phyloP scores from a whole-genome alignment of 2,797 vertebrate species.

The Sebastes reedi region DNA sequence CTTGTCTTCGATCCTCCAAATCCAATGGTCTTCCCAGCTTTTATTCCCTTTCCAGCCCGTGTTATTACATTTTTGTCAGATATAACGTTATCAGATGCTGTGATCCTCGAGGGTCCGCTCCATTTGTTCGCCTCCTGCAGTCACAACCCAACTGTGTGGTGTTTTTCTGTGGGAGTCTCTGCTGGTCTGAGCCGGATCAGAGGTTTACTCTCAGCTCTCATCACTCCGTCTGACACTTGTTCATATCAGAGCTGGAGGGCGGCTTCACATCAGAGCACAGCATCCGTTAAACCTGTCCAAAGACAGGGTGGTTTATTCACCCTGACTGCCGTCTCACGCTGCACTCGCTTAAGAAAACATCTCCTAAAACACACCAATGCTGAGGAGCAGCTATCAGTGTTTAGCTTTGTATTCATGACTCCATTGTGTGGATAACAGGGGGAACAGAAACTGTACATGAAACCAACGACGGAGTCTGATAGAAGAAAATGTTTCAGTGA shows the following conservation, averaged over 20 bases:
- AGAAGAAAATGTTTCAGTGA: neutral
- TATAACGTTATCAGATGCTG: neutral
- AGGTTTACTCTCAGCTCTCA: constrained; percentile 2
- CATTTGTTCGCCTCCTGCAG: constrained; percentile 5
- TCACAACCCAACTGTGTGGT: neutral
- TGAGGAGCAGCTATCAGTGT: neutral
- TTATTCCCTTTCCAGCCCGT: neutral
- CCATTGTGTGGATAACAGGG: neutral
- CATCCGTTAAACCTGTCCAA: neutral
- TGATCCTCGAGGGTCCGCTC: neutral
- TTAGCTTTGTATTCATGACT: neutral
- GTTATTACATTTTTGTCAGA: neutral
- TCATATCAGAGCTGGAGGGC: constrained; percentile 28
- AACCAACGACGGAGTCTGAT: neutral
- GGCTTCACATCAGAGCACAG: neutral
- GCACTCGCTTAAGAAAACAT: neutral
- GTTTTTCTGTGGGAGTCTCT: neutral
- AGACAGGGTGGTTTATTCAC: neutral
- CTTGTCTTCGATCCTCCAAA: neutral
- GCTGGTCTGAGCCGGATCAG: constrained; percentile 7
- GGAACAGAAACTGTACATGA: fast-evolving
- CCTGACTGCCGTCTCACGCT: neutral
- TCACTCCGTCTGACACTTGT: neutral
- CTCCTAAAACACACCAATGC: fast-evolving
- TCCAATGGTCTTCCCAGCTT: neutral